Percentiles rank a stretch among this genome's conserved stretches.
phyloP scores from a whole-genome alignment of 2,888 invertebrate species.

The Euzetes globulus region DNA sequence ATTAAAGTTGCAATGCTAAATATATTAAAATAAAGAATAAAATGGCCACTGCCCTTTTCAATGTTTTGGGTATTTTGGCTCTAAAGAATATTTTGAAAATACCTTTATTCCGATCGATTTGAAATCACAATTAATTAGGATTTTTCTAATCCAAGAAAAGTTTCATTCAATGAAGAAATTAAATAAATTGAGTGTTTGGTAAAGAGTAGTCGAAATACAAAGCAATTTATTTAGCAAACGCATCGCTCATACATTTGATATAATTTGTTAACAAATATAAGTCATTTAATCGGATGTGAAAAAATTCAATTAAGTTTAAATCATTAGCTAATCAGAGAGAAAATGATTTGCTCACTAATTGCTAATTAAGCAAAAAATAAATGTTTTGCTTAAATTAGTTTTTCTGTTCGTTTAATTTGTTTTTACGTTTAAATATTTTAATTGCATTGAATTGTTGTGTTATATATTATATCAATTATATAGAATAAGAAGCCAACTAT shows the following conservation, averaged over 20 bases:
- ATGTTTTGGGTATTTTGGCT: no score
- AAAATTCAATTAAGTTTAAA: slow-evolving; percentile 15
- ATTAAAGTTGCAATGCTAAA: no score
- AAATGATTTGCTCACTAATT: background rate
- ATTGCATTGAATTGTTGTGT: background rate
- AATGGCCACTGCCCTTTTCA: no score
- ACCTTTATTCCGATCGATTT: no score
- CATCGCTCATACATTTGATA: background rate
- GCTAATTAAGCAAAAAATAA: slow-evolving; percentile 1
- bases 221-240: background rate
- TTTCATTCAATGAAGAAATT: background rate
- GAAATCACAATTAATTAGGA: no score
- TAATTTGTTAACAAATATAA: background rate
- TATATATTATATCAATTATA: background rate
- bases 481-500: background rate
- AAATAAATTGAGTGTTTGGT: background rate
- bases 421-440: background rate
- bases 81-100: no score
- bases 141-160: background rate
- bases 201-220: background rate
- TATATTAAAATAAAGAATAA: no score
- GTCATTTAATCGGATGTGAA: background rate
- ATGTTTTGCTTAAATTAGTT: background rate
- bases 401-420: background rate
- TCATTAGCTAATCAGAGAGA: slow-evolving; percentile 6